A percentile compares a stretch with the other conserved stretches of the same genome.
These are phyloP conservation scores for Centropus unirufus DNA, from an alignment of 2,113 vertebrate species.

Conservation along the genomic window DNA sequence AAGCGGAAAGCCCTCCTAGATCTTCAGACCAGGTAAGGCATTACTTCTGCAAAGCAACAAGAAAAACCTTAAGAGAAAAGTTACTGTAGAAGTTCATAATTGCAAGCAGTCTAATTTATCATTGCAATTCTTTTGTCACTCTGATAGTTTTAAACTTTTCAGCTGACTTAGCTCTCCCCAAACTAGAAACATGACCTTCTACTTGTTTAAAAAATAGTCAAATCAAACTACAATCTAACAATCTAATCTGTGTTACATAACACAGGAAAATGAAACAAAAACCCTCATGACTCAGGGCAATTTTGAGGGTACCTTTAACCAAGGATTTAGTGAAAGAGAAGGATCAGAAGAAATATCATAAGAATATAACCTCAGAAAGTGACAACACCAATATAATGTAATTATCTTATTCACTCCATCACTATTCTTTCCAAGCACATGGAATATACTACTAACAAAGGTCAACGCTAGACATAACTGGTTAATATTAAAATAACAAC, in stretches of 20 bases:
- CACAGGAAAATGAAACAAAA: neutral
- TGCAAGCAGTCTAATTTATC: neutral
- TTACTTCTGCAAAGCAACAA: conserved; percentile 46
- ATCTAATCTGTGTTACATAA: neutral
- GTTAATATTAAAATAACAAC: neutral
- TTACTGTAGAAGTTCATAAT: neutral
- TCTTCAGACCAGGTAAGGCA: neutral
- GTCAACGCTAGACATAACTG: neutral
- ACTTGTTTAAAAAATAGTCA: neutral
- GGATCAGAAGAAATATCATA: neutral
- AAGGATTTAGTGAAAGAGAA: neutral
- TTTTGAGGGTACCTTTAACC: neutral
- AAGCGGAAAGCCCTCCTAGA: neutral
- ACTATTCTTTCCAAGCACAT: neutral
- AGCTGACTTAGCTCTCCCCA: neutral
- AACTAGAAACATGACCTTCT: neutral
- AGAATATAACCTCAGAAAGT: neutral
- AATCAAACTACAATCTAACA: neutral
- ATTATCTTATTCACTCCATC: neutral
- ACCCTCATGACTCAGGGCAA: neutral
- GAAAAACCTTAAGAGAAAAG: neutral
- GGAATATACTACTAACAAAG: neutral
- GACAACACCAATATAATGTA: neutral
- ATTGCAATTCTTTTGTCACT: neutral
- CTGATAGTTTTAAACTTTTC: neutral